Evolutionary conservation across 1,140 invertebrate species (phyloP), one percentile per base, ranked within the genome.

Genomic region (Euwallacea fornicatus): DNA sequence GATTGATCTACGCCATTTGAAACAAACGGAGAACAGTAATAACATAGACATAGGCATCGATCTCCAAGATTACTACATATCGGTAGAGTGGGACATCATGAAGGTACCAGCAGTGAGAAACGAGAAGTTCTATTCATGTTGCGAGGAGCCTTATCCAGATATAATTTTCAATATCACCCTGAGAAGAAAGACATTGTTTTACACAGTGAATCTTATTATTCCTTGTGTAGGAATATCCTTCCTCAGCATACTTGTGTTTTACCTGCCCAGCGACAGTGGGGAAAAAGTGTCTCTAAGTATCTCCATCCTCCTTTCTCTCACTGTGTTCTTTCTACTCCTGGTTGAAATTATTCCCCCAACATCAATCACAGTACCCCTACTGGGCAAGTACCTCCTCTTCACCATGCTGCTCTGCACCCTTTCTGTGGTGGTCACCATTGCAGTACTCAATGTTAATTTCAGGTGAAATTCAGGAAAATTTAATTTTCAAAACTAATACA

Each of bases 291-390:
- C 96, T 58, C 88, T 99, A 44, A 98, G 96, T 82, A 99, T 99
- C 79, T 98, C 96, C 73, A 99, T 99, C 82, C 87, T 99, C 65
- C 92, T 99, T 16, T 99, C 97, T 68, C 85, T 99, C 76, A 99
- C 97, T 79, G 97, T 99, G 85, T 99, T 99, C 87, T 99, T 99
- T 86, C 86, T 99, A 73, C 87, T 99, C 75, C 86, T 99, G 76
- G 96, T 94, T 75, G 96, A 98, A 85, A 98, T 99, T 80, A 99
- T 99, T 82, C 98, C 98, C 67, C 97, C 98, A n/a, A 99, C 98
- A 63, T 99, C 96, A 63, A 85, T 99, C 56, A 97, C 97, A 55
- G 96, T 99, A 66, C 97, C 98, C 47, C 86, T 99, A 60, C 87
- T 99, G 73, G 97, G 97, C 74, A 98, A 98, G 86, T 99, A 99